Conservation (phyloP, 2,888 invertebrate species). For the Philereme transversata region DNA sequence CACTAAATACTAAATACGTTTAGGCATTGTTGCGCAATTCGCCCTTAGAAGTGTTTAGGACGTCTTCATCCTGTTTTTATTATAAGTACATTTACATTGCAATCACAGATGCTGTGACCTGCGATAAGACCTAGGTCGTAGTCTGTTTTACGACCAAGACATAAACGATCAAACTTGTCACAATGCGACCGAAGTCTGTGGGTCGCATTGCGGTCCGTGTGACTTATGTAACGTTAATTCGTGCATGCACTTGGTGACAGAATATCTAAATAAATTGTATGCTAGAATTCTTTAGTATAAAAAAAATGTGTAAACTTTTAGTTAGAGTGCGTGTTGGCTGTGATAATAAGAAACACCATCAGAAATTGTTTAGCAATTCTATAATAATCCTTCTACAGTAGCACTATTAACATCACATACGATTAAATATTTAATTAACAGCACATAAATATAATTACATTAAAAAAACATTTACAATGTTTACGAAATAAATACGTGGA, state of each 20-base stretch:
- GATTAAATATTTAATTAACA: neutral
- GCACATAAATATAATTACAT: neutral
- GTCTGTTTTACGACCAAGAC: no score
- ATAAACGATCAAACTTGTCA: no score
- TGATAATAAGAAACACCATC: slow-evolving; percentile 43
- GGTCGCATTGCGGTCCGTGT: no score
- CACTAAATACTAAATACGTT: no score
- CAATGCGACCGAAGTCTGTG: neutral
- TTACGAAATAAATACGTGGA: neutral
- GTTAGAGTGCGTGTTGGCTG: slow-evolving; percentile 50
- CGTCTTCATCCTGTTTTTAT: no score
- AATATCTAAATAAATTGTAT: neutral
- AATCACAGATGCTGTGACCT: no score
- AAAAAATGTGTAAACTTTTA: slow-evolving; percentile 10
- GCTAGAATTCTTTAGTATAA: neutral
- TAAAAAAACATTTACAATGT: neutral
- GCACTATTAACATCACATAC: slow-evolving; percentile 1
- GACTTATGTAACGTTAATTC: no score
- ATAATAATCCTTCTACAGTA: neutral
- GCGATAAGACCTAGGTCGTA: no score
- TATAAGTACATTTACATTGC: no score
- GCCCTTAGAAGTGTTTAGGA: no score
- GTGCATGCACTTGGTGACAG: neutral
- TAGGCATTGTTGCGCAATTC: no score
- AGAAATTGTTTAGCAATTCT: slow-evolving; percentile 15